Conservation (phyloP, 2,888 invertebrate species). For the Hypolimnas misippus region DNA sequence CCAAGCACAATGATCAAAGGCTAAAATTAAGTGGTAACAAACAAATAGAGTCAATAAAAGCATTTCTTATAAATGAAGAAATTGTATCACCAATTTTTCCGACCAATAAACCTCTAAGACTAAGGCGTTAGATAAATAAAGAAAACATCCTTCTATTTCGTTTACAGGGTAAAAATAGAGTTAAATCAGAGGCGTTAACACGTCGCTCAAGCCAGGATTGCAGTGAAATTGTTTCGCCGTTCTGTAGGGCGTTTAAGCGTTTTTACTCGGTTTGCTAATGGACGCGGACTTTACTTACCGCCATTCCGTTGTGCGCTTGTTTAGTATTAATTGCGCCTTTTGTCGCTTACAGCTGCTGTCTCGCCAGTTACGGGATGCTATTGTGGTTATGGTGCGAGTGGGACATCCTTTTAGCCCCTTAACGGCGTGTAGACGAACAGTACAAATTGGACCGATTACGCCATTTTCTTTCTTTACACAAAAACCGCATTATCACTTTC, state of each 20-base stretch:
- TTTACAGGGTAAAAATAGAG: constrained; percentile 59
- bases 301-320: constrained; percentile 64
- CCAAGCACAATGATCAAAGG: neutral
- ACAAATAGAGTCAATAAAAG: neutral
- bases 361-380: constrained; percentile 44
- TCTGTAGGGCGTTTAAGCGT: constrained; percentile 61
- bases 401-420: constrained; percentile 33
- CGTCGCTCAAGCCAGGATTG: constrained; percentile 62
- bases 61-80: neutral
- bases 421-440: constrained; percentile 31
- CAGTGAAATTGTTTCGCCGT: constrained; percentile 68
- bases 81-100: neutral
- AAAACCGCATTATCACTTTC: neutral
- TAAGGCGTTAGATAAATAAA: constrained; percentile 18
- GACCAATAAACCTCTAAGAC: neutral
- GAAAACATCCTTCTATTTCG: constrained; percentile 33
- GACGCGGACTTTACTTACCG: constrained; percentile 68
- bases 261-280: constrained; percentile 65
- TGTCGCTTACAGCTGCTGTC: constrained; percentile 69
- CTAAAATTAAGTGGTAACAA: neutral
- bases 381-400: constrained; percentile 43
- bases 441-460: constrained; percentile 25
- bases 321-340: constrained; percentile 79
- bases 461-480: constrained; percentile 15
- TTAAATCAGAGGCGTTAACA: constrained; percentile 72